Evolutionary conservation across 2,113 vertebrate genomes (phyloP), one percentile per base, ranked within the genome.

Genomic region (Aix galericulata): DNA sequence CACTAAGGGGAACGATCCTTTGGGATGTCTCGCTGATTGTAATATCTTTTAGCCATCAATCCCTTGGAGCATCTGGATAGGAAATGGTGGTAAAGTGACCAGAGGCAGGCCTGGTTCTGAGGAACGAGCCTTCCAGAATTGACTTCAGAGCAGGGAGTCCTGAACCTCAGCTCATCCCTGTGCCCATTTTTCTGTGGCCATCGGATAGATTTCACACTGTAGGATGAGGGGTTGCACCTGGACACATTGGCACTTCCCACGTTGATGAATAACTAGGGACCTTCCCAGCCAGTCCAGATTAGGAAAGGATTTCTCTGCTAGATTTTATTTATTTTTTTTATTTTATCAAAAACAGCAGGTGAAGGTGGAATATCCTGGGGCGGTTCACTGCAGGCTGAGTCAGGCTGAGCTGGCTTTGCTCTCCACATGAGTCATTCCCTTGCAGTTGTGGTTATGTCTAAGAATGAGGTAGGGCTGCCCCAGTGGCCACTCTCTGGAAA

Each of bases 91-190:
- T 40, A 17, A 69, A 86, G 67, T 29, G 32, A 73, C 9, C 18
- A 69, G 25, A 32, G 52, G 40, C 46, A 66, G 40, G 36, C 22
- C 22, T 74, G 55, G 17, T 12, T 64, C 36, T 56, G 31, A 50
- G 34, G 32, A 82, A 72, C 23, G 20, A 55, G 48, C 12, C 13
- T 75, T 38, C 10, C 31, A 71, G 36, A 59, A 42, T 4, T 71
- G 34, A 59, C 23, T 64, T 64, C 27, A 42, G 38, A 73, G 59
- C 13, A 40, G 29, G 6, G 32, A 79, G 55, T 90, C 23, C 6
- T 1, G 0, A 38, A 73, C 38, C 48, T 76, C 0, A 0, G 20
- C 38, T 90, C 22, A 89, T 52, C n/a, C n/a, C n/a, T 63, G 15
- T 84, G 48, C 32, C 50, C 17, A 9, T 59, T 77, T 72, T 53